Percentiles rank a stretch among this genome's conserved stretches.
Conservation (phyloP, 2,888 invertebrate species). For the Sinodicranocentrus sp. region DNA sequence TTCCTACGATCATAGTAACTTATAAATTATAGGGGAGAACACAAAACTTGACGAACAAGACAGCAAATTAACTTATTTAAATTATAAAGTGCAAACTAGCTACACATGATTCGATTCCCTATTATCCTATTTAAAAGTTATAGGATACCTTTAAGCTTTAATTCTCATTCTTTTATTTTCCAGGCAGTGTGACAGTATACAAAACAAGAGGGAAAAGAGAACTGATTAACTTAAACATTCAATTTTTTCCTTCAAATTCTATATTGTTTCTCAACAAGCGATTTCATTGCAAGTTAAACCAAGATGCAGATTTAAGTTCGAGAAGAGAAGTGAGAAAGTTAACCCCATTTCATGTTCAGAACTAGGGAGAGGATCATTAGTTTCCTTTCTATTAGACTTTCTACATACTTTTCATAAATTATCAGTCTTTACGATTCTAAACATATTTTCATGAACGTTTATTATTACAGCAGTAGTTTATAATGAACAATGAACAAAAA, state of each 20-base stretch:
- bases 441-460: no score
- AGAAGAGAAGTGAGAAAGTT: no score
- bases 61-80: not conserved
- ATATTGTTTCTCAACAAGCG: no score
- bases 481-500: constrained; percentile 1
- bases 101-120: no score
- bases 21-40: constrained; percentile 21
- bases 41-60: constrained; percentile 27
- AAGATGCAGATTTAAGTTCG: no score
- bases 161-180: not conserved
- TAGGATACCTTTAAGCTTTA: no score
- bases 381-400: not conserved
- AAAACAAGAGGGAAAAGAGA: not conserved
- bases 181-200: constrained; percentile 31
- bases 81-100: not conserved
- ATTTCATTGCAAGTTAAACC: no score
- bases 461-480: no score
- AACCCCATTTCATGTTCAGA: not conserved
- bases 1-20: not conserved
- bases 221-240: no score
- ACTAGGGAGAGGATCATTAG: not conserved
- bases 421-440: constrained; percentile 62
- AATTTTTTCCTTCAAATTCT: no score
- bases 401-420: constrained; percentile 33
- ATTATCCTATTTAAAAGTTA: no score